Evolutionary conservation across 2,113 vertebrate genomes (phyloP).

Genomic region (Malurus cyaneus): DNA sequence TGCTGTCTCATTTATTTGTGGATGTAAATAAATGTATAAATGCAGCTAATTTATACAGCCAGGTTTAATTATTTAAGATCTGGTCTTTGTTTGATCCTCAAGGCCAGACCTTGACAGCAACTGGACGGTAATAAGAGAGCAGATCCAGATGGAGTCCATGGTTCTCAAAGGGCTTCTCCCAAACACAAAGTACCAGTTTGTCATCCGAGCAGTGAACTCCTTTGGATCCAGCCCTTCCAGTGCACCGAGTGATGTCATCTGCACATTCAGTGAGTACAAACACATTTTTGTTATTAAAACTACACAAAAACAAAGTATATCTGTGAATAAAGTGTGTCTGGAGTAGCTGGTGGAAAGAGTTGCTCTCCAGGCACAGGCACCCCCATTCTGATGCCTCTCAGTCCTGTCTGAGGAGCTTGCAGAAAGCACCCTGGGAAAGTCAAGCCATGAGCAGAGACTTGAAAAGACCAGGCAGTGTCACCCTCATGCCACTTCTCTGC

Average conservation of each 20-base stretch:
- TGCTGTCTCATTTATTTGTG: background rate
- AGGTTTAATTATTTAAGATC: slow-evolving; percentile 18
- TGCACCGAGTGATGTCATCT: slow-evolving; percentile 75
- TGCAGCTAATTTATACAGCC: background rate
- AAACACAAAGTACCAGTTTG: slow-evolving; percentile 90
- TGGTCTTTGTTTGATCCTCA: slow-evolving; percentile 34
- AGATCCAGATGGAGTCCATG: slow-evolving; percentile 89
- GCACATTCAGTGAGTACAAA: slow-evolving; percentile 82
- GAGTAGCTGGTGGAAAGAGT: background rate
- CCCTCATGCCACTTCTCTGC: background rate
- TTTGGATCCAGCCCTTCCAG: slow-evolving; percentile 85
- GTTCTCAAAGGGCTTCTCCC: slow-evolving; percentile 89
- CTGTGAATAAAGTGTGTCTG: background rate
- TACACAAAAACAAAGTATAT: background rate
- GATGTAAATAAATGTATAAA: too few relatives aligned
- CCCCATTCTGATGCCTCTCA: background rate
- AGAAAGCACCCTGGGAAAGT: slow-evolving; percentile 16
- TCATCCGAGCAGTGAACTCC: slow-evolving; percentile 81
- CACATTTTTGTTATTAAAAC: background rate
- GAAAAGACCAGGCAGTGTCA: background rate
- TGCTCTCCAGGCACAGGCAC: background rate
- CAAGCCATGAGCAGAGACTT: background rate
- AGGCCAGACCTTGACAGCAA: slow-evolving; percentile 90
- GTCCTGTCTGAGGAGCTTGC: background rate
- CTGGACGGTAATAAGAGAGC: slow-evolving; percentile 89